Evolutionary conservation across 1,140 invertebrate genomes (phyloP).

Genomic region (Monomorium pharaonis): DNA sequence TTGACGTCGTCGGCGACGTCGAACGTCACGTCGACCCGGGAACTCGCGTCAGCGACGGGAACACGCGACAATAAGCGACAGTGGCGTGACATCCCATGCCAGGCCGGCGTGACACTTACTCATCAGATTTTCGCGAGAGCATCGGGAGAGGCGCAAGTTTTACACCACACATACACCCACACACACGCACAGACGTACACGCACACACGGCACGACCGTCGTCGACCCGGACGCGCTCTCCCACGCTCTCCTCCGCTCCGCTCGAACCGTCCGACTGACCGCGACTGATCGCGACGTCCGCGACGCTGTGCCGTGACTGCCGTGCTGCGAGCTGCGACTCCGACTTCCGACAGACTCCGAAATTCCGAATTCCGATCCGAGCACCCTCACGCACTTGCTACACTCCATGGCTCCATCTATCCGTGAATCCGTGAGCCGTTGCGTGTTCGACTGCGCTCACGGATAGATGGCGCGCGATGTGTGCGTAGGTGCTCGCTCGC

Average conservation of each 20-base stretch:
- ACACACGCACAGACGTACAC: neutral
- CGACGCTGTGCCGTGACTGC: neutral
- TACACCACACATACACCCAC: neutral
- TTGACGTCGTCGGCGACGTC: neutral
- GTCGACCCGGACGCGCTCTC: neutral
- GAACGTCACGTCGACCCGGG: neutral
- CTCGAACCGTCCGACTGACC: neutral
- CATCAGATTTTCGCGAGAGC: neutral
- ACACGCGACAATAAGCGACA: neutral
- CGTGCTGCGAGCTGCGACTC: neutral
- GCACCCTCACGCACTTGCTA: too few species aligned
- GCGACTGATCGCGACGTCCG: neutral
- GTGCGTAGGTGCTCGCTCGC: too few species aligned
- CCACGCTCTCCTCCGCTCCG: neutral
- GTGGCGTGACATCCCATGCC: conserved; percentile 2
- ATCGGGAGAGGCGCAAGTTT: neutral
- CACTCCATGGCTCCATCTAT: too few species aligned
- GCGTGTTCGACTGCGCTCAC: too few species aligned
- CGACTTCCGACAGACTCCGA: too few species aligned
- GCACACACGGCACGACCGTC: neutral
- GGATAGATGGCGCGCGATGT: too few species aligned
- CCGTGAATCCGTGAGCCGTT: too few species aligned
- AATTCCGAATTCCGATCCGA: too few species aligned
- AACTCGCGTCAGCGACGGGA: neutral
- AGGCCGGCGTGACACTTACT: conserved; percentile 42